These are phyloP conservation scores for Andricus curvator DNA, from an alignment of 2,888 invertebrate genomes.

Conservation along the genomic window DNA sequence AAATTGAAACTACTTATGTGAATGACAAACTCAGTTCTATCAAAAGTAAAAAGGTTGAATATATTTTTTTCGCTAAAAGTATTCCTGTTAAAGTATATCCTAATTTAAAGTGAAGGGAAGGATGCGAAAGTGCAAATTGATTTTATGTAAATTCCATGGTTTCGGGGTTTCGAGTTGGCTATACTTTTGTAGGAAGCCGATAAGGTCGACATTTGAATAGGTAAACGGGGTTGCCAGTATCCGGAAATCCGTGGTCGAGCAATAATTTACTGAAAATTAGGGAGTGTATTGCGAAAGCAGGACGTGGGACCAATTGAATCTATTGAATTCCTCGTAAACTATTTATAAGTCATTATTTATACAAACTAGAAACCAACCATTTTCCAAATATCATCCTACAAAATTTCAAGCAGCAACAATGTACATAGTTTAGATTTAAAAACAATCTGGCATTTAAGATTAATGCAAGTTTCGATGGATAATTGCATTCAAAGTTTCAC, in stretches of 20 bases:
- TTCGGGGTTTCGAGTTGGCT: slow-evolving; percentile 43
- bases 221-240: slow-evolving; percentile 40
- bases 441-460: no score
- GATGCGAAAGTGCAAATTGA: slow-evolving; percentile 46
- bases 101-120: slow-evolving; percentile 46
- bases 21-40: not conserved
- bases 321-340: slow-evolving; percentile 10
- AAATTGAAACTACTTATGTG: no score
- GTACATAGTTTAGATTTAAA: no score
- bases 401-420: not conserved
- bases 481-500: no score
- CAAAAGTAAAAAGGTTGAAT: slow-evolving; percentile 4
- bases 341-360: slow-evolving; percentile 17
- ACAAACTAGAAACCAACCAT: not conserved
- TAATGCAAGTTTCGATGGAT: no score
- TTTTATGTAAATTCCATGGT: slow-evolving; percentile 51
- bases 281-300: slow-evolving; percentile 27
- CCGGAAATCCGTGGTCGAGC: slow-evolving; percentile 39
- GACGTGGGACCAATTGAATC: not conserved
- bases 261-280: slow-evolving; percentile 43
- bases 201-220: slow-evolving; percentile 46
- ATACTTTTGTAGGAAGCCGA: slow-evolving; percentile 44
- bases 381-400: not conserved
- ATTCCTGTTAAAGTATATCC: slow-evolving; percentile 11
- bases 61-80: slow-evolving; percentile 5